These are phyloP conservation scores for Tipula helvola DNA, from an alignment of 2,888 invertebrate genomes.

Conservation along the genomic window DNA sequence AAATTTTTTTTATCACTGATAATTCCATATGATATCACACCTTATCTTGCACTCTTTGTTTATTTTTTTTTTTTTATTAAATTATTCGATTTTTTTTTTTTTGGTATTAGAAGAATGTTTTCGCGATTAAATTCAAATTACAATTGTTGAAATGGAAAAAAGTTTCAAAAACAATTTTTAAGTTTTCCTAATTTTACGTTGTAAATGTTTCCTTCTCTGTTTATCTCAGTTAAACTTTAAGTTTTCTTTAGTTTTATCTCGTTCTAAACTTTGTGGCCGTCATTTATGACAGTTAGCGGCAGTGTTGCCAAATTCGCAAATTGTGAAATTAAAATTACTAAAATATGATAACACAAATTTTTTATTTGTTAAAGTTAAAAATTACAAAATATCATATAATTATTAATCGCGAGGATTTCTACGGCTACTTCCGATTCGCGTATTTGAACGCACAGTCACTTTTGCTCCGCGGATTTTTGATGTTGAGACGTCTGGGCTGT, in stretches of 20 bases:
- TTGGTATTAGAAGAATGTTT: neutral
- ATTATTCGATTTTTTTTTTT: neutral
- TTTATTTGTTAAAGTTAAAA: neutral
- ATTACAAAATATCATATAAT: neutral
- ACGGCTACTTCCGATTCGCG: neutral
- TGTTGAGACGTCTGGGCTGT: neutral
- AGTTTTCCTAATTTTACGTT: neutral
- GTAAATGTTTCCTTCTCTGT: neutral
- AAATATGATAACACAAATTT: neutral
- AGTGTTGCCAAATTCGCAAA: neutral
- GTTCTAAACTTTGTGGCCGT: neutral
- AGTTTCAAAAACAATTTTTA: neutral
- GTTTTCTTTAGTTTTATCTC: neutral
- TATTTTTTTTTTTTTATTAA: neutral
- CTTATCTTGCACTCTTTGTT: neutral
- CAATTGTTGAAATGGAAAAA: neutral
- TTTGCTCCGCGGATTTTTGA: neutral
- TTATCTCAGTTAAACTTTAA: neutral
- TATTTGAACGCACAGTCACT: slow-evolving; percentile 4
- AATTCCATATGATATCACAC: neutral
- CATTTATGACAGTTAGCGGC: neutral
- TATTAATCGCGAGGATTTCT: neutral
- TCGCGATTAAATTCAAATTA: neutral
- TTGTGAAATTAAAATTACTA: neutral
- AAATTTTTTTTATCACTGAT: neutral